Conservation (phyloP, 2,888 invertebrate genomes). For the Andrena flavipes region DNA sequence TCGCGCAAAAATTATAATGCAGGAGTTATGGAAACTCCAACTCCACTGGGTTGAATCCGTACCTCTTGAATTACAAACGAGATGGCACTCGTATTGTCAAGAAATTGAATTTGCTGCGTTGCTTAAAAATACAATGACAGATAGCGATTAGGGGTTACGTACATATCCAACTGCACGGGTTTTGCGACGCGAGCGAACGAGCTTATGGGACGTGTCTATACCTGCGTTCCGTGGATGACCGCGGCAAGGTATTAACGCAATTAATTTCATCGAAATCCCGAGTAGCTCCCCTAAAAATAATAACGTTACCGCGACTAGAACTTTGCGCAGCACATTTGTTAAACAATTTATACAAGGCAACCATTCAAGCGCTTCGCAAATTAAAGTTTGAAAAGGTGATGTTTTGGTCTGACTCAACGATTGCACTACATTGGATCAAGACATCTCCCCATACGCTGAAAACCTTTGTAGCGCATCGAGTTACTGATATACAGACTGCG, state of each 20-base stretch:
- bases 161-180: neutral
- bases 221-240: neutral
- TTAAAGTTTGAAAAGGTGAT: too few relatives aligned
- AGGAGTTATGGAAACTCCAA: neutral
- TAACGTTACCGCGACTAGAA: too few relatives aligned
- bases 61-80: neutral
- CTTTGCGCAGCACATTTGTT: too few relatives aligned
- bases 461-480: too few relatives aligned
- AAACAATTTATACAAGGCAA: too few relatives aligned
- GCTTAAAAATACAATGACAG: neutral
- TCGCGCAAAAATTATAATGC: neutral
- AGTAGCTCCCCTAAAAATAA: neutral
- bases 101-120: neutral
- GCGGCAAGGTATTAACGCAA: neutral
- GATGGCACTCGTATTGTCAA: neutral
- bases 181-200: constrained; percentile 4
- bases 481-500: too few relatives aligned
- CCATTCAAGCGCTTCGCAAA: too few relatives aligned
- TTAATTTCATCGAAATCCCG: constrained; percentile 1
- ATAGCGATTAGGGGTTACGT: too few relatives aligned
- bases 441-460: too few relatives aligned
- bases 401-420: too few relatives aligned
- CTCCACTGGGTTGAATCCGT: constrained; percentile 5
- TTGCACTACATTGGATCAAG: too few relatives aligned
- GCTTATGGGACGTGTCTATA: constrained; percentile 13